Evolutionary conservation across 2,797 vertebrate genomes (phyloP).

Genomic region (Rhinophrynus dorsalis): DNA sequence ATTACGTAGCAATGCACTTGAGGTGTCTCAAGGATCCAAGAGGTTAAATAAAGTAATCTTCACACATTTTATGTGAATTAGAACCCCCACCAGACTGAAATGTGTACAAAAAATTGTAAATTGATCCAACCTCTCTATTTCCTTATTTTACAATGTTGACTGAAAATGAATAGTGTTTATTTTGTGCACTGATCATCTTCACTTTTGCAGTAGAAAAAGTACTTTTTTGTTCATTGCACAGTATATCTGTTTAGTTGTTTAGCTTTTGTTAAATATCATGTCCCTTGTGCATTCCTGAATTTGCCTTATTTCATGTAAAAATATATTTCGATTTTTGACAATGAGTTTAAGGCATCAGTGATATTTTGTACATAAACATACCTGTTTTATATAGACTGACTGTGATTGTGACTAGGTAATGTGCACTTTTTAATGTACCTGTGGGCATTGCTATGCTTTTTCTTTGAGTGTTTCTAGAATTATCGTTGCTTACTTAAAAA

Average conservation of each 20-base stretch:
- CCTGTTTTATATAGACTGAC: conserved; percentile 83
- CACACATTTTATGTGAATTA: conserved; percentile 67
- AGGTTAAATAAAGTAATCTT: conserved; percentile 58
- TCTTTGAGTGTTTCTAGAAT: conserved; percentile 83
- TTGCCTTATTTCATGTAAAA: conserved; percentile 84
- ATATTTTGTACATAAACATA: conserved; percentile 78
- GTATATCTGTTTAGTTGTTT: conserved; percentile 72
- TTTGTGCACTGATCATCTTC: conserved; percentile 78
- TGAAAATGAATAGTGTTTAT: conserved; percentile 68
- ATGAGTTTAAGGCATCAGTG: conserved; percentile 78
- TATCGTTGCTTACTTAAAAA: conserved; percentile 78
- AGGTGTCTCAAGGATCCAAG: too few relatives aligned
- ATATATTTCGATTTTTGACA: conserved; percentile 74
- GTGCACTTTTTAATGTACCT: conserved; percentile 85
- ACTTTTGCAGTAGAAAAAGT: conserved; percentile 68
- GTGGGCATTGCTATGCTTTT: conserved; percentile 84
- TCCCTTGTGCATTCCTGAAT: conserved; percentile 81
- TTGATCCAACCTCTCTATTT: conserved; percentile 61
- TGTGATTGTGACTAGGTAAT: conserved; percentile 85
- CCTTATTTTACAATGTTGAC: conserved; percentile 74
- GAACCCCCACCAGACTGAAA: conserved; percentile 64
- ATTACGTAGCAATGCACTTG: too few relatives aligned
- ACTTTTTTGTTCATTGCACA: conserved; percentile 72
- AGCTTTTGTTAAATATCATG: conserved; percentile 72
- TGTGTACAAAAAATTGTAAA: conserved; percentile 66